Percentiles rank a stretch among this genome's conserved stretches.
Evolutionary conservation across 1,140 invertebrate species (phyloP).

Genomic region (Daktulosphaira vitifoliae): DNA sequence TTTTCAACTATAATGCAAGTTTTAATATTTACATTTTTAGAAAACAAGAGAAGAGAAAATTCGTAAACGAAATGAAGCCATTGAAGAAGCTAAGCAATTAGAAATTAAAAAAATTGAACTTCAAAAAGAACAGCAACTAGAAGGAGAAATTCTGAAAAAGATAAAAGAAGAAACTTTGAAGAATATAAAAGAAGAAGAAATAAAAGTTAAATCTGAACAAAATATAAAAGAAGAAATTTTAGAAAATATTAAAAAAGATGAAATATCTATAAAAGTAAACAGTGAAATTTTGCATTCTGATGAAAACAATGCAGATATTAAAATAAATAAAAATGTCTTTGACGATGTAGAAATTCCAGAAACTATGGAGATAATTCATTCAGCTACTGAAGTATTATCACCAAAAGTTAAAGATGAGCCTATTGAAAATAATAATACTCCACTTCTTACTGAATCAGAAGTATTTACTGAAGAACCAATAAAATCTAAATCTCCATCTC

Average conservation of each 20-base stretch:
- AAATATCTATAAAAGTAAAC: conserved; percentile 33
- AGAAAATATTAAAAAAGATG: conserved; percentile 40
- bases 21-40: neutral
- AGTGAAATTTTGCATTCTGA: too few species aligned
- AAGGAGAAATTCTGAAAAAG: neutral
- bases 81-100: conserved; percentile 27
- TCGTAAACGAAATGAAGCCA: conserved; percentile 32
- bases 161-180: conserved; percentile 39
- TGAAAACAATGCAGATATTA: conserved; percentile 65
- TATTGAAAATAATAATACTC: conserved; percentile 37
- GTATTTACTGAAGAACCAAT: conserved; percentile 41
- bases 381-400: conserved; percentile 51
- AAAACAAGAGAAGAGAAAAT: conserved; percentile 17
- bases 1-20: neutral
- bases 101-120: conserved; percentile 30
- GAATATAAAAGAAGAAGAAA: conserved; percentile 39
- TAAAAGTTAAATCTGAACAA: conserved; percentile 8
- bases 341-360: conserved; percentile 48
- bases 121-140: conserved; percentile 5
- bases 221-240: conserved; percentile 34
- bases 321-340: conserved; percentile 50
- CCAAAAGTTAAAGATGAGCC: conserved; percentile 38
- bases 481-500: conserved; percentile 38
- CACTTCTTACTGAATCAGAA: conserved; percentile 42
- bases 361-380: conserved; percentile 74